Evolutionary conservation across 2,113 vertebrate genomes (phyloP), one percentile per base, ranked within the genome.

Genomic region (Rhegmatorhina hoffmannsi): DNA sequence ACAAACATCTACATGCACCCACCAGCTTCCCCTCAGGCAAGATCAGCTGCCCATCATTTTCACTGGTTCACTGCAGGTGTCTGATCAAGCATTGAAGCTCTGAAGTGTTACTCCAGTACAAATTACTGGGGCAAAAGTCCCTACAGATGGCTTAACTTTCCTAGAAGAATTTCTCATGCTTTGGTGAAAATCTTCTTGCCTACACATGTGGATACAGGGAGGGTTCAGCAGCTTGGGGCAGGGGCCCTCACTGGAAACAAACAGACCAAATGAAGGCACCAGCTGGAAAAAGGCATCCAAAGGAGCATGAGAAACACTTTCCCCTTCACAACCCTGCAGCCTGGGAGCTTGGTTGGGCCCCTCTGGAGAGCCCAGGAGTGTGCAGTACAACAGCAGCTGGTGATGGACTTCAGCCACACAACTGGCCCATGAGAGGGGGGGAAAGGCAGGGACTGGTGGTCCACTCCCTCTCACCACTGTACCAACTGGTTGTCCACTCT

Each of bases 201-300:
- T 18, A 6, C 10, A 3, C 1, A 5, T 0, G 2, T 20, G 79
- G n/a, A 12, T 40, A 19, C 14, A 28, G 0, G 5, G 68, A 56
- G n/a, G 47, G 55, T 38, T 29, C 17, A 55, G 67, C 64, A 59
- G 44, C 62, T 56, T 55, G 28, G 34, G 20, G n/a, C 40, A 20
- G 25, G 18, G 15, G 20, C 40, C 53, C 74, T 66, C 2, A 5
- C 1, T 31, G 50, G 31, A 49, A 47, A 34, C 24, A 10, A 17
- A 23, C 19, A 3, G 26, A 49, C 47, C 40, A 24, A 62, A 26
- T 16, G 29, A 86, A 80, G 43, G 70, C 7, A 53, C 2, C 23
- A 33, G 7, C 12, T 69, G 0, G 55, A 38, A 50, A 58, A 73
- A 44, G 10, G 16, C 23, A 72, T 11, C 55, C 47, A 12, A 84